Percentiles rank a stretch among this genome's conserved stretches.
Evolutionary conservation across 2,113 vertebrate species (phyloP).

Genomic region (Salvelinus sp.): DNA sequence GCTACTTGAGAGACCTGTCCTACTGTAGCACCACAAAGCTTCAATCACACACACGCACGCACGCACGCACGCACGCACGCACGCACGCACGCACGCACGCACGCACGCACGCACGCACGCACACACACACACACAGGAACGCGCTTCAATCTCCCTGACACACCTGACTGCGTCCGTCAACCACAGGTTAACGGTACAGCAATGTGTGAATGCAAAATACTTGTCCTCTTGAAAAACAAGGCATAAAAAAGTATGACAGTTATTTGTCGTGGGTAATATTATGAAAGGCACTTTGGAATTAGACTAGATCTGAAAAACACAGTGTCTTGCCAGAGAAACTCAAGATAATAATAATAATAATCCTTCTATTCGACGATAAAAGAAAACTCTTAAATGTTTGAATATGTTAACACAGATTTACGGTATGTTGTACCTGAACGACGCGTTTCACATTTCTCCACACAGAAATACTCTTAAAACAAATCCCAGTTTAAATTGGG

Average conservation of each 20-base stretch:
- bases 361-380: too few relatives aligned
- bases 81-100: background rate
- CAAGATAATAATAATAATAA: too few relatives aligned
- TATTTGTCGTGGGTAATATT: conserved; percentile 20
- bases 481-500: conserved; percentile 14
- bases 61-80: background rate
- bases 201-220: conserved; percentile 60
- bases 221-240: conserved; percentile 33
- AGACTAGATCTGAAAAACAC: too few relatives aligned
- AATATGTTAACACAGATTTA: too few relatives aligned
- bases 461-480: conserved; percentile 35
- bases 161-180: conserved; percentile 20
- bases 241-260: conserved; percentile 15
- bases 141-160: conserved; percentile 37
- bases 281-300: conserved; percentile 5
- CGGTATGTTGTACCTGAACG: background rate
- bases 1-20: conserved; percentile 60
- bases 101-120: background rate
- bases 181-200: conserved; percentile 30
- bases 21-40: background rate
- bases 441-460: conserved; percentile 3
- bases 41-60: background rate
- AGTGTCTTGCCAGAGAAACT: too few relatives aligned
- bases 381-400: too few relatives aligned
- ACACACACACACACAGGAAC: background rate